phyloP scores from a whole-genome alignment of 2,797 vertebrate genomes.

The Pangasius mekongensis region DNA sequence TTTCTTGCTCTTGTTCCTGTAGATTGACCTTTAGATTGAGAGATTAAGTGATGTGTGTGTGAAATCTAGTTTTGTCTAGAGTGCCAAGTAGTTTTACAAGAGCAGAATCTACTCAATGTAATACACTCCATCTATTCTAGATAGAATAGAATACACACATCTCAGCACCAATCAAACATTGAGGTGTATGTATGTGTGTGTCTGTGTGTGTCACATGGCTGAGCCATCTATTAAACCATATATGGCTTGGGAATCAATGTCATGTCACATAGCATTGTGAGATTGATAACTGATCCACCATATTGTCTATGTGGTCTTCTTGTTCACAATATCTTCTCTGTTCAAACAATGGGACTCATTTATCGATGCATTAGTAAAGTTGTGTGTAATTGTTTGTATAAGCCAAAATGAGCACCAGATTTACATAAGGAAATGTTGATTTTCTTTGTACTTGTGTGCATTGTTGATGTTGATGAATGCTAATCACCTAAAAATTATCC shows the following conservation, averaged over 20 bases:
- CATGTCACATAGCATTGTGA: not conserved
- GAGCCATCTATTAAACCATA: not conserved
- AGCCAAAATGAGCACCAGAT: not conserved
- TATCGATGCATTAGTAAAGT: not conserved
- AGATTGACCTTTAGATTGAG: conserved; percentile 74
- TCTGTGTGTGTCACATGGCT: not conserved
- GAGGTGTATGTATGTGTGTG: not conserved
- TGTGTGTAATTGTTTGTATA: not conserved
- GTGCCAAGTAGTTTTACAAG: conserved; percentile 20
- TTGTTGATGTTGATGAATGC: not conserved
- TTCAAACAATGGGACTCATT: not conserved
- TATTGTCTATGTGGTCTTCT: not conserved
- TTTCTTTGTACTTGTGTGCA: not conserved
- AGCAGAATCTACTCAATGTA: conserved; percentile 25
- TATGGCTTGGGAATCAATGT: not conserved
- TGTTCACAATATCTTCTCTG: not conserved
- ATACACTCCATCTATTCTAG: not conserved
- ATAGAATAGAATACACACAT: conserved; percentile 23
- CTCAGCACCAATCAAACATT: conserved; percentile 12
- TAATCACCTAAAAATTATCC: not conserved
- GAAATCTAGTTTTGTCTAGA: conserved; percentile 22
- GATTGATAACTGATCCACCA: not conserved
- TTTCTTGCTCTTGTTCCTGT: conserved; percentile 72
- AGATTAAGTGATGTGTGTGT: conserved; percentile 22
- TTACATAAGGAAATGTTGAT: not conserved